These are phyloP conservation scores for Rhynchotus rufescens DNA, from an alignment of 2,797 vertebrate genomes.

Conservation along the genomic window DNA sequence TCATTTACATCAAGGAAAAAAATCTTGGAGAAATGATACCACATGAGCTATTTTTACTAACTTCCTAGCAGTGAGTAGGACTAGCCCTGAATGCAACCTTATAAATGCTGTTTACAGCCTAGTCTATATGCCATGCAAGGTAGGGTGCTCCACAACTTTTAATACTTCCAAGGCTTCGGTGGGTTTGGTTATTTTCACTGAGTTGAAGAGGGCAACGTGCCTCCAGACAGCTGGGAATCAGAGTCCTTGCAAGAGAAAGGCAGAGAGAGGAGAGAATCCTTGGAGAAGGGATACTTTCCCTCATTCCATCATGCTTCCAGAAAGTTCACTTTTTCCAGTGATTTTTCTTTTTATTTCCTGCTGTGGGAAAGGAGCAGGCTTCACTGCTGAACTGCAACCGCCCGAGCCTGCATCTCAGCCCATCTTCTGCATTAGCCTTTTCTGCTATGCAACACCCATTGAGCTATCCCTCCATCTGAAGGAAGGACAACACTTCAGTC, in stretches of 20 bases:
- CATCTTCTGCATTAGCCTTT: background rate
- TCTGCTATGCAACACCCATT: background rate
- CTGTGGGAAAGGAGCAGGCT: background rate
- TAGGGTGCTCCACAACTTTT: background rate
- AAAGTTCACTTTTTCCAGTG: background rate
- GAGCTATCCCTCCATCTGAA: background rate
- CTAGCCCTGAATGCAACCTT: background rate
- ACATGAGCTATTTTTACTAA: background rate
- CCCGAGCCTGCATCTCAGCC: background rate
- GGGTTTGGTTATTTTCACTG: background rate
- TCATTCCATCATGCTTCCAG: background rate
- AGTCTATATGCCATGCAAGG: too few relatives aligned
- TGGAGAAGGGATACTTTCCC: background rate
- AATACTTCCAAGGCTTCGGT: too few relatives aligned
- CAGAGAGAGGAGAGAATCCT: background rate
- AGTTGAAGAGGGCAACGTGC: rapidly evolving
- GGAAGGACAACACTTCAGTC: background rate
- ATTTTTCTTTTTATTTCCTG: background rate
- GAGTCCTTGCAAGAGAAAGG: background rate
- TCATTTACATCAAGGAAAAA: conserved; percentile 52
- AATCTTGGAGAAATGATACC: background rate
- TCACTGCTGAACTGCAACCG: background rate
- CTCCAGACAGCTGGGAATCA: background rate
- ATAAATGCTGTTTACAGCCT: background rate
- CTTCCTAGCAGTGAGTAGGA: background rate